Conservation (phyloP, 1,140 invertebrate species). For the Drosophila baimaii region DNA sequence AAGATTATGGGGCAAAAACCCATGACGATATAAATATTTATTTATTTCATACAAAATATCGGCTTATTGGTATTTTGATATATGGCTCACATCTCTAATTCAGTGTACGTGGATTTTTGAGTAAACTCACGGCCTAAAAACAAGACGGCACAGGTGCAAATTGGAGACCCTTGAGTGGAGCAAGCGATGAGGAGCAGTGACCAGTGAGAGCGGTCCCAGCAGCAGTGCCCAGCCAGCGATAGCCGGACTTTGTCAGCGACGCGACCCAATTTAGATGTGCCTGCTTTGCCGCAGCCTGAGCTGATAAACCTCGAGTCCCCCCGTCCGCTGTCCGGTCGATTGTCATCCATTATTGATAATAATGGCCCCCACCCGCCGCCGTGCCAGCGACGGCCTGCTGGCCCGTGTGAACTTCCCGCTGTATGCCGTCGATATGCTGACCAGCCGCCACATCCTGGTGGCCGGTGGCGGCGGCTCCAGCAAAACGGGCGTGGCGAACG, state of each 20-base stretch:
- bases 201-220: slow-evolving; percentile 1
- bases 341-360: slow-evolving; percentile 65
- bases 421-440: slow-evolving; percentile 95
- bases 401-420: slow-evolving; percentile 96
- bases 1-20: neutral
- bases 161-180: neutral
- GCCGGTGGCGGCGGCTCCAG: slow-evolving; percentile 97
- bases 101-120: slow-evolving; percentile 51
- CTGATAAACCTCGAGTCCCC: slow-evolving; percentile 40
- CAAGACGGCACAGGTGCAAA: slow-evolving; percentile 9
- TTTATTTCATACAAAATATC: neutral
- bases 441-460: slow-evolving; percentile 95
- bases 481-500: slow-evolving; percentile 97
- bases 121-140: slow-evolving; percentile 28
- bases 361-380: slow-evolving; percentile 79
- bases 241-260: slow-evolving; percentile 3
- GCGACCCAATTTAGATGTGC: slow-evolving; percentile 20
- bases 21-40: neutral
- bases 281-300: slow-evolving; percentile 17
- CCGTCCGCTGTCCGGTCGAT: slow-evolving; percentile 42
- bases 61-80: slow-evolving; percentile 14
- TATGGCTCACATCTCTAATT: slow-evolving; percentile 8
- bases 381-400: slow-evolving; percentile 88
- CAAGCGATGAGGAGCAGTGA: slow-evolving; percentile 22
- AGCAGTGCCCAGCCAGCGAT: slow-evolving; percentile 1